Evolutionary conservation across 2,888 invertebrate species (phyloP), one percentile per base, ranked within the genome.

Genomic region (Parnassius mnemosyne): DNA sequence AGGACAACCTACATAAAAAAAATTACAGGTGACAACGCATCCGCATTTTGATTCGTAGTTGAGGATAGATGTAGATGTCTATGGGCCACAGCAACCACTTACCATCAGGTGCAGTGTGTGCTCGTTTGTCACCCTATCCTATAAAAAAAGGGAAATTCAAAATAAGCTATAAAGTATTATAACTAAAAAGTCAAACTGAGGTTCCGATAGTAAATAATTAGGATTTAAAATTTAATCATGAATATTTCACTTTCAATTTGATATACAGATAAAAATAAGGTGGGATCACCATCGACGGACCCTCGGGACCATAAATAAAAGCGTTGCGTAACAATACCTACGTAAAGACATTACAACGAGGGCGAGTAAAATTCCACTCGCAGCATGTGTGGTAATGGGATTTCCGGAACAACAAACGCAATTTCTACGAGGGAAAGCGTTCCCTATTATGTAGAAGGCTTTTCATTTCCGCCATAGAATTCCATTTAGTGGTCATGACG

Each of bases 381-480:
- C 71, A 71, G 72, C 71, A 74, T 71, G 70, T 66, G 53, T 64
- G 59, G 65, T 68, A 73, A 77, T 71, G 68, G 69, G 71, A 69
- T 73, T 73, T 72, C 68, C 66, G 65, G 64, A 67, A 59, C 71
- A 69, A 70, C 60, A 72, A 34, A 68, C 66, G 71, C 69, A 74
- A 76, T 74, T 49, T 71, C 68, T 71, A 53, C 69, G 64, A 70
- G 70, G 74, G 71, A 77, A 75, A 75, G 70, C 66, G 69, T 65
- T 69, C 65, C 64, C 68, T 63, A 71, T 68, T 63, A 71, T 55
- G 61, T 67, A 69, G 68, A 66, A 60, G 57, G 57, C 63, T 64
- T 71, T 74, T 77, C 73, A 80, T 79, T 80, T 81, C 80, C 80
- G 73, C 66, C 59, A 65, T 68, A 60, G 67, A 67, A 70, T 62